A percentile compares a stretch with the other conserved stretches of the same genome.
phyloP scores from a whole-genome alignment of 2,888 invertebrate species.

The Ligdia adustata region DNA sequence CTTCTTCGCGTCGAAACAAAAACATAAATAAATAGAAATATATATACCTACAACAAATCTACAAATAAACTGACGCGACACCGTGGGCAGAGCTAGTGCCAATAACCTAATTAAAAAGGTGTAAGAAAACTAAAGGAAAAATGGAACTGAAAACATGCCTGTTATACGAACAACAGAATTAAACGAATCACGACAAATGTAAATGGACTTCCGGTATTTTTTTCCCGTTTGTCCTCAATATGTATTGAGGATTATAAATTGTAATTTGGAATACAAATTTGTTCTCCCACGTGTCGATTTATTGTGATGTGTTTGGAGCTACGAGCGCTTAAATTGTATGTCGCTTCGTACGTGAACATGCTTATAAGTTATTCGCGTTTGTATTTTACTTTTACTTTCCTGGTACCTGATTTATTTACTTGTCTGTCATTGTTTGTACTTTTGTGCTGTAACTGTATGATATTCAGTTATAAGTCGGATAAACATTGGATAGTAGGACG shows the following conservation, averaged over 20 bases:
- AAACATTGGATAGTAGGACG: too few relatives aligned
- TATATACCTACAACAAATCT: constrained; percentile 6
- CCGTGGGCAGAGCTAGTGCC: constrained; percentile 31
- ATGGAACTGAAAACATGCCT: constrained; percentile 3
- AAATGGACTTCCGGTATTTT: constrained; percentile 7
- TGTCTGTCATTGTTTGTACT: too few relatives aligned
- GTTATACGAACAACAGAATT: neutral
- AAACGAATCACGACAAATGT: neutral
- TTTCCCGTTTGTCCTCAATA: constrained; percentile 8
- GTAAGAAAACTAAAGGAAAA: constrained; percentile 14
- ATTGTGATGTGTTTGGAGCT: constrained; percentile 3
- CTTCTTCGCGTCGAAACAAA: neutral
- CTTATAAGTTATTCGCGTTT: too few relatives aligned
- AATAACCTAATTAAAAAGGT: constrained; percentile 34
- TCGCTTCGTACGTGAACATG: too few relatives aligned
- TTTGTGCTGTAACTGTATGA: too few relatives aligned
- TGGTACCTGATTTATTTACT: too few relatives aligned
- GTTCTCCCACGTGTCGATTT: constrained; percentile 7
- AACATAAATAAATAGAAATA: constrained; percentile 3
- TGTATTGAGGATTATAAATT: constrained; percentile 11
- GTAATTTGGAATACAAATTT: constrained; percentile 12
- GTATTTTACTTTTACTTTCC: too few relatives aligned
- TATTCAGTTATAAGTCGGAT: too few relatives aligned
- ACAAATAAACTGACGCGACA: constrained; percentile 18
- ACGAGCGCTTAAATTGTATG: too few relatives aligned